Conservation (phyloP, 2,113 vertebrate species). For the Scomber scombrus region DNA sequence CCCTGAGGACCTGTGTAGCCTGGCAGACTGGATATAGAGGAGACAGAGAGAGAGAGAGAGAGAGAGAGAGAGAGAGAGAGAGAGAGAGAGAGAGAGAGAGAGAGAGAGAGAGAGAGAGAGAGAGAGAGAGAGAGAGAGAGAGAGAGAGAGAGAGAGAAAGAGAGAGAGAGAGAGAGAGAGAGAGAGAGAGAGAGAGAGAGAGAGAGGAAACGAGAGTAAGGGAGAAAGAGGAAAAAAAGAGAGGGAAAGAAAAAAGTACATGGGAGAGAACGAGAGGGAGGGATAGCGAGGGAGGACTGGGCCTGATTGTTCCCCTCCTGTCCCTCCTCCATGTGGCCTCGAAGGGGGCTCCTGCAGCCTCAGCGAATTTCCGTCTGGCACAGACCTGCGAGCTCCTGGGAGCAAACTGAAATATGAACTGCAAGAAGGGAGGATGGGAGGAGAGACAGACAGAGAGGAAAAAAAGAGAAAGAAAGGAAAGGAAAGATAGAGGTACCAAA, state of each 20-base stretch:
- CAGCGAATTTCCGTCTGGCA: conserved; percentile 95
- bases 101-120: conserved; percentile 56
- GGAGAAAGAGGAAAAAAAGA: conserved; percentile 56
- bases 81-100: conserved; percentile 57
- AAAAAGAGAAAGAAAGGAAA: conserved; percentile 65
- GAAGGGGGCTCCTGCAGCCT: conserved; percentile 91
- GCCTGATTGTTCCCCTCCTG: conserved; percentile 89
- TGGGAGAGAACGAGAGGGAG: conserved; percentile 66
- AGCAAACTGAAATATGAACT: conserved; percentile 96
- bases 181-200: conserved; percentile 62
- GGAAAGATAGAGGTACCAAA: conserved; percentile 54
- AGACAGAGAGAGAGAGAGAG: conserved; percentile 75
- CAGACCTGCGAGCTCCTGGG: conserved; percentile 93
- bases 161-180: conserved; percentile 68
- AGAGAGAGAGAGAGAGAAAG: conserved; percentile 47
- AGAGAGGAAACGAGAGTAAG: conserved; percentile 58
- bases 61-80: conserved; percentile 57
- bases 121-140: conserved; percentile 61
- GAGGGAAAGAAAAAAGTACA: conserved; percentile 51
- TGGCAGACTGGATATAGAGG: conserved; percentile 86
- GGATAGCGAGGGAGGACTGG: conserved; percentile 85
- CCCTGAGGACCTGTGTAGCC: conserved; percentile 91
- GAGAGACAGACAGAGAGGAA: conserved; percentile 69
- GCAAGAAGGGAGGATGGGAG: conserved; percentile 80
- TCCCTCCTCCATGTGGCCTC: conserved; percentile 96